Conservation (phyloP, 2,888 invertebrate species). For the Meganola albula region DNA sequence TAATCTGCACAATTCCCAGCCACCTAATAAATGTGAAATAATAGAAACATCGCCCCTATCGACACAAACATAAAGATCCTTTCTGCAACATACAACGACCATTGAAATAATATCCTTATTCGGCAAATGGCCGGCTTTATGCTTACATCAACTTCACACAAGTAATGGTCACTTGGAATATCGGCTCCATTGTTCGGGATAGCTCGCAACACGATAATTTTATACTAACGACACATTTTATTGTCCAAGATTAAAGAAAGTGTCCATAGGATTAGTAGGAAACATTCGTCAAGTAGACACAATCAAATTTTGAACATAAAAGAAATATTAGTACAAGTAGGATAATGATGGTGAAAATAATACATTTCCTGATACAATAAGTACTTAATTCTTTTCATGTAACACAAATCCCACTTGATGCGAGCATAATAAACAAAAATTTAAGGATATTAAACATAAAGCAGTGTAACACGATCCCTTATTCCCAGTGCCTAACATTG, state of each 20-base stretch:
- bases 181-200: conserved; percentile 47
- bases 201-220: conserved; percentile 39
- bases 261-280: conserved; percentile 20
- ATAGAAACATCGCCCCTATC: conserved; percentile 13
- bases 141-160: conserved; percentile 41
- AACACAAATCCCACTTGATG: conserved; percentile 34
- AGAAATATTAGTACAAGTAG: background rate
- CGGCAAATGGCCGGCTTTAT: conserved; percentile 36
- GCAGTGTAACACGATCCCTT: conserved; percentile 57
- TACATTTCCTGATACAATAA: conserved; percentile 4
- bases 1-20: conserved; percentile 33
- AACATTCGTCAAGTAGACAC: background rate
- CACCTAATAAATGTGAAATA: conserved; percentile 1
- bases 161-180: conserved; percentile 47
- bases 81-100: conserved; percentile 12
- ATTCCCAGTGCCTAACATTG: conserved; percentile 53
- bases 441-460: conserved; percentile 56
- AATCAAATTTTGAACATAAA: background rate
- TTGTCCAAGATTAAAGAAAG: conserved; percentile 22
- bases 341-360: conserved; percentile 7
- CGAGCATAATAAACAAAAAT: conserved; percentile 36
- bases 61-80: conserved; percentile 11
- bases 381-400: conserved; percentile 21
- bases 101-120: conserved; percentile 30
- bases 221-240: conserved; percentile 31